Base-by-base conservation (phyloP, 2,888 invertebrate species). In the Drosophila kuntzei region DNA sequence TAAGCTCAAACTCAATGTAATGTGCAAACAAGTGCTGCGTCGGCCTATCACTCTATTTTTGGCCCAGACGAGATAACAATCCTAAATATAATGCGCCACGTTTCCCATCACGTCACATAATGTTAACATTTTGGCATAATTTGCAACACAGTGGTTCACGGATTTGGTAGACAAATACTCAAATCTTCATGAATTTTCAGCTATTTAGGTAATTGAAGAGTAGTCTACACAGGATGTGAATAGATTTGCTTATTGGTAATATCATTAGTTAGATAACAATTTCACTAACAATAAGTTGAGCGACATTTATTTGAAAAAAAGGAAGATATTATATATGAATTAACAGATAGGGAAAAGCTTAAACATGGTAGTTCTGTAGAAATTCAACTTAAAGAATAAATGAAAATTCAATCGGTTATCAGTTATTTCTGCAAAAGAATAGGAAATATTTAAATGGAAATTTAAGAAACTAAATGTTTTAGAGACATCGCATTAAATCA, bases 101-200 rank as follows among this genome's bases (percentile, higher is more conserved):
- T 59, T 62, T 64, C 41, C 57, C 57, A 39, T 54, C 61, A 43
- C 37, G 36, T 66, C 72, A 66, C 66, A 66, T 51, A 27, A 57
- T 54, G 41, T 65, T 44, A 76, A 61, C 41, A 72, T 58, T 61
- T 54, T 53, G 58, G 37, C 55, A 69, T 44, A 39, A 36, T 47
- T 71, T 46, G 12, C 44, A 27, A 18, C 36, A 74, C 73, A 58
- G 65, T 77, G 78, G 65, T 53, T 18, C 22, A n/a, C 25, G 12
- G 1, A 32, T 6, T 1, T 43, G 22, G n/a, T 43, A 3, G 18
- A 41, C 11, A 41, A 12, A 39, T 39, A 39, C 18, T 16, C 5
- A 18, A 39, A 18, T 29, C 27, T 14, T 27, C 6, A 2, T 29
- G 0, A 29, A 47, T 47, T 47, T 47, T 29, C 12, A 29, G 47